Percentiles rank a stretch among this genome's conserved stretches.
These are phyloP conservation scores for Andrena trimmerana DNA, from an alignment of 2,888 invertebrate genomes.

Conservation along the genomic window DNA sequence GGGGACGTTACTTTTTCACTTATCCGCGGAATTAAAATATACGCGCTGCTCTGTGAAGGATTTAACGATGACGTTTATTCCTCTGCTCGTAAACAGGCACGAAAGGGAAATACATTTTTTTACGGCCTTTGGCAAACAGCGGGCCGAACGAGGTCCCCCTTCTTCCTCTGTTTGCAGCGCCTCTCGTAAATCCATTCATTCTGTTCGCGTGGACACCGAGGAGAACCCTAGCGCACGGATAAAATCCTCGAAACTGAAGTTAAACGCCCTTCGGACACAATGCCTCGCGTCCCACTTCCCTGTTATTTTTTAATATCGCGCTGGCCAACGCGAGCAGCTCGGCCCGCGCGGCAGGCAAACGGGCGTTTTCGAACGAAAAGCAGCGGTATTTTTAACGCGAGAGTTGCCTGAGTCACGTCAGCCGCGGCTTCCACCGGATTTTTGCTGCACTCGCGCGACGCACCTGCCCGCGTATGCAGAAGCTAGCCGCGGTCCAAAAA, in stretches of 20 bases:
- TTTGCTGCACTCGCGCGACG: constrained; percentile 45
- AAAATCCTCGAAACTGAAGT: constrained; percentile 13
- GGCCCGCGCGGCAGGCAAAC: background rate
- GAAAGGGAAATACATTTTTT: background rate
- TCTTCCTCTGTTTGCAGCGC: background rate
- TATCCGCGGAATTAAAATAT: background rate
- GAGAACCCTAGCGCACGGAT: background rate
- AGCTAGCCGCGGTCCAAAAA: constrained; percentile 56
- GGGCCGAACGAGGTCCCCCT: background rate
- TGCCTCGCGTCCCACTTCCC: background rate
- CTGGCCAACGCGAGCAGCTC: background rate
- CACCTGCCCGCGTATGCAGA: constrained; percentile 51
- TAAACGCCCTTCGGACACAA: constrained; percentile 13
- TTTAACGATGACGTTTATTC: constrained; percentile 8
- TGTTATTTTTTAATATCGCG: background rate
- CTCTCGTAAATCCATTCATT: background rate
- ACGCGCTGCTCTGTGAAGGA: background rate
- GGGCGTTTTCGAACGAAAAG: background rate
- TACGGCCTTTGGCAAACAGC: background rate
- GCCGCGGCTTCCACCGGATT: constrained; percentile 27
- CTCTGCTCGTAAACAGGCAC: background rate
- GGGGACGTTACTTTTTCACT: too few relatives aligned
- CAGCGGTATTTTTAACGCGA: constrained; percentile 41
- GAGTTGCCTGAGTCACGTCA: constrained; percentile 18
- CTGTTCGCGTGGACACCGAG: background rate